A percentile compares a stretch with the other conserved stretches of the same genome.
Evolutionary conservation across 2,797 vertebrate species (phyloP).

Genomic region (Eleutherodactylus coqui): DNA sequence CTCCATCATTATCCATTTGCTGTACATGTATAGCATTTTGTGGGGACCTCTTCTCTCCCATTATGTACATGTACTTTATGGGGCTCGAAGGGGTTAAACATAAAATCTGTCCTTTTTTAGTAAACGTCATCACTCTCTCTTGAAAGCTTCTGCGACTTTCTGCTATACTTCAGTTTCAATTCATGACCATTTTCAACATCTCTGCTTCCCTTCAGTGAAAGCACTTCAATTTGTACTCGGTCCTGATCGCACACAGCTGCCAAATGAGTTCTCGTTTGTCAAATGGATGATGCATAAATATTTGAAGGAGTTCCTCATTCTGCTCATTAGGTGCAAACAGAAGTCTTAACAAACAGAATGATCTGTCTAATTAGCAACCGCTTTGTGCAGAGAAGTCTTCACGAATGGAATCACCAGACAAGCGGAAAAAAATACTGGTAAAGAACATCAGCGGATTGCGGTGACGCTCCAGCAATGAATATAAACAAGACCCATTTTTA

Average conservation of each 20-base stretch:
- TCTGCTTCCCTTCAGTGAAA: background rate
- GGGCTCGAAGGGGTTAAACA: too few species aligned
- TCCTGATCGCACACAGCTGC: background rate
- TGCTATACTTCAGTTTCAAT: background rate
- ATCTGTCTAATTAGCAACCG: background rate
- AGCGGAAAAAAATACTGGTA: background rate
- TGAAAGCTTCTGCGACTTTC: background rate
- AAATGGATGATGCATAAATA: background rate
- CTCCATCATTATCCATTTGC: too few species aligned
- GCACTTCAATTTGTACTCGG: background rate
- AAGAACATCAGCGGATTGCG: background rate
- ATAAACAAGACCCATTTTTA: background rate
- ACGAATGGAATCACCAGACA: background rate
- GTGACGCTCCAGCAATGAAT: background rate
- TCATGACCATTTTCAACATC: background rate
- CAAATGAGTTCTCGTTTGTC: background rate
- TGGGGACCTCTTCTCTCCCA: too few species aligned
- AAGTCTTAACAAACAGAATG: background rate
- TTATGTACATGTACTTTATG: too few species aligned
- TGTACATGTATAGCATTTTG: too few species aligned
- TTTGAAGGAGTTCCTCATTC: background rate
- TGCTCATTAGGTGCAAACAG: slow-evolving; percentile 14
- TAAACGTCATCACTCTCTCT: too few species aligned
- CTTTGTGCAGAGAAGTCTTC: background rate
- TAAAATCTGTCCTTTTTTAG: too few species aligned